Evolutionary conservation across 1,140 invertebrate species (phyloP).

Genomic region (Aphaenogaster rudis): DNA sequence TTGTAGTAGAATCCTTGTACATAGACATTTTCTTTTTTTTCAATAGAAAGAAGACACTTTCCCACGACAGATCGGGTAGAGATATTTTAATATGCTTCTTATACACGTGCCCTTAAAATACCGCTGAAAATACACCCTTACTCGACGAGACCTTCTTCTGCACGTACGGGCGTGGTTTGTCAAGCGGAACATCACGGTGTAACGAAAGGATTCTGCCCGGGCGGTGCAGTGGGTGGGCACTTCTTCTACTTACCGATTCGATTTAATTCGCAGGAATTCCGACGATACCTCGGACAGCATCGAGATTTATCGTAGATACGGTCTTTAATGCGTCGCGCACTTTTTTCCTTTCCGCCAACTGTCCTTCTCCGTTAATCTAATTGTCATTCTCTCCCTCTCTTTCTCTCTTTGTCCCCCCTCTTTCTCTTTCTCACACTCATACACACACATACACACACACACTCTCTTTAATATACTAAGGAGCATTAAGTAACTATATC

Average conservation of each 20-base stretch:
- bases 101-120: slow-evolving; percentile 6
- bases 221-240: slow-evolving; percentile 45
- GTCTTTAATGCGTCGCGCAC: slow-evolving; percentile 2
- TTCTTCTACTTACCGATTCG: slow-evolving; percentile 45
- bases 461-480: slow-evolving; percentile 59
- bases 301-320: slow-evolving; percentile 25
- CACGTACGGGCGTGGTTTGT: background rate
- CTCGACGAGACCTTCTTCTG: slow-evolving; percentile 15
- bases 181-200: slow-evolving; percentile 50
- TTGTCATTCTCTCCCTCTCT: slow-evolving; percentile 26
- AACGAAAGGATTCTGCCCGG: slow-evolving; percentile 44
- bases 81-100: slow-evolving; percentile 51
- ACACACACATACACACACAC: slow-evolving; percentile 10
- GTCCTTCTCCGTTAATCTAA: slow-evolving; percentile 39
- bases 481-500: slow-evolving; percentile 77
- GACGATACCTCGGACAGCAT: slow-evolving; percentile 21
- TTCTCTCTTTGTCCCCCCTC: background rate
- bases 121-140: background rate
- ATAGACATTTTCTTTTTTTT: background rate
- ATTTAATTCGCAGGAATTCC: slow-evolving; percentile 47
- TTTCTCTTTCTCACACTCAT: background rate
- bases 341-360: background rate
- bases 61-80: background rate
- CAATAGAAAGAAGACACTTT: background rate
- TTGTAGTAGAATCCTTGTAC: background rate